Evolutionary conservation across 2,113 vertebrate species (phyloP), one percentile per base, ranked within the genome.

Genomic region (Antidorcas marsupialis): DNA sequence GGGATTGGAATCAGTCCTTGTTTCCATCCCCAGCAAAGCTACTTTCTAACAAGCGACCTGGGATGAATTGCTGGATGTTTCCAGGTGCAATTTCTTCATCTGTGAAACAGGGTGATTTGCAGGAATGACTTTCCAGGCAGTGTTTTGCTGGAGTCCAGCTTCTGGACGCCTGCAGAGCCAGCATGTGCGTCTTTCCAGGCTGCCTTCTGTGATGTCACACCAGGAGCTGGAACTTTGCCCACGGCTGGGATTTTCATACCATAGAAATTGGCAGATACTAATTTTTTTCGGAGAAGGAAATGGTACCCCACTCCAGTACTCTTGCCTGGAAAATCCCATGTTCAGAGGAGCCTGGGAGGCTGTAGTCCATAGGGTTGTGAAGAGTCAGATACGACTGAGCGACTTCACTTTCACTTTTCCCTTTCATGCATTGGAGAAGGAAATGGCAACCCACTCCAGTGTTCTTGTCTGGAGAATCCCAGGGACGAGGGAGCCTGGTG

Each of bases 131-230:
- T n/a, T 2, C 2, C 1, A 6, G 21, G 19, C 17, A 23, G 25
- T 0, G 4, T 47, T 64, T 30, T 17, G 50, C 83, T 30, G 7
- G 25, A 36, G 12, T 10, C 9, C 7, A 2, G 16, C 17, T 27
- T 27, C 87, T 28, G 11, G 27, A 8, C 23, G 17, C 9, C 8
- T 2, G 45, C 8, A 13, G 28, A 62, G 67, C 19, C 28, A 21
- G 2, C 1, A 17, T 3, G 17, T 0, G 2, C 30, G 5, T 15
- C 28, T 11, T n/a, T 33, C 6, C n/a, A 1, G 10, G 12, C 27
- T 12, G 19, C 30, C 0, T 6, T 25, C 17, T 12, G 33, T 30
- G 47, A 23, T 9, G 4, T 19, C 74, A 55, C 15, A 13, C 6
- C 0, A 17, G 12, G 27, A 16, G 36, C 16, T 36, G 10, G 39